phyloP scores from a whole-genome alignment of 1,140 invertebrate species.

The Spodoptera frugiperda region DNA sequence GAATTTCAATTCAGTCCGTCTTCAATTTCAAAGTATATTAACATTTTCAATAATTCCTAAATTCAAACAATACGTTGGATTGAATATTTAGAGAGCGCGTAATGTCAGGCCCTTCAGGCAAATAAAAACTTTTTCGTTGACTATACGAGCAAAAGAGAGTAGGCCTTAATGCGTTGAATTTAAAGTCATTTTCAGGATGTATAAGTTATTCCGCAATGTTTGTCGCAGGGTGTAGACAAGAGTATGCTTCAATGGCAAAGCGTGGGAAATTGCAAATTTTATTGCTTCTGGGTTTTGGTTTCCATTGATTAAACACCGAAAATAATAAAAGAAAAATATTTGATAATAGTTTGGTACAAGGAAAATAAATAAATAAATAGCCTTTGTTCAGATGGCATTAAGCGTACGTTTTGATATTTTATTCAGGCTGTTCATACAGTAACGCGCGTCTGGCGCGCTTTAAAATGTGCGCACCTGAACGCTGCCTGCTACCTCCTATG shows the following conservation, averaged over 20 bases:
- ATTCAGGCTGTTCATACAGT: too few species aligned
- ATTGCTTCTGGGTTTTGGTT: background rate
- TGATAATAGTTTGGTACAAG: background rate
- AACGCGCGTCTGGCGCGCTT: too few species aligned
- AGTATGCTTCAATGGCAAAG: background rate
- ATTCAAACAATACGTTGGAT: constrained; percentile 5
- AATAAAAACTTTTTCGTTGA: constrained; percentile 19
- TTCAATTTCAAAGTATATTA: background rate
- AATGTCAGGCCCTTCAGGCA: background rate
- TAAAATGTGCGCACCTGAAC: too few species aligned
- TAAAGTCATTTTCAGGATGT: constrained; percentile 12
- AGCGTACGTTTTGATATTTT: too few species aligned
- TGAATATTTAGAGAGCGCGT: constrained; percentile 6
- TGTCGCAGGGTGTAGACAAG: constrained; percentile 9
- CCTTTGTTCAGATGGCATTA: too few species aligned
- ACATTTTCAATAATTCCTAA: constrained; percentile 3
- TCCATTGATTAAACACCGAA: background rate
- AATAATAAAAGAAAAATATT: background rate
- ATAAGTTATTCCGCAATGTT: constrained; percentile 2
- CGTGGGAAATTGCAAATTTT: background rate
- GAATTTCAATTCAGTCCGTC: too few species aligned
- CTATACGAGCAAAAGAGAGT: constrained; percentile 1
- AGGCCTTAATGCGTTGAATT: background rate
- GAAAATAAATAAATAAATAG: background rate
- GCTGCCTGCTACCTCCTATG: too few species aligned